These are phyloP conservation scores for Heterotilapia buettikoferi DNA, from an alignment of 2,113 vertebrate genomes.

Conservation along the genomic window DNA sequence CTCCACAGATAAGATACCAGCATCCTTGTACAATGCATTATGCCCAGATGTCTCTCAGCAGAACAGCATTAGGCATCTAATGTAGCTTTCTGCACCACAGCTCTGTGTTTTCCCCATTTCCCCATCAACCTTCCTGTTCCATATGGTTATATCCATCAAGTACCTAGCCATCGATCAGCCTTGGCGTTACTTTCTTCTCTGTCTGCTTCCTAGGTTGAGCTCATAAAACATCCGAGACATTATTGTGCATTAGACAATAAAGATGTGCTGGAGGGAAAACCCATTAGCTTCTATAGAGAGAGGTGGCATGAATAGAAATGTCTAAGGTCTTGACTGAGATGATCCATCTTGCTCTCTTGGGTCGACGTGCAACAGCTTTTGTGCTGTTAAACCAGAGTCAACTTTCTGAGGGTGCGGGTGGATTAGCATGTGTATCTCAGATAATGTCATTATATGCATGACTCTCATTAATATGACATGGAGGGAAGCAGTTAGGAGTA, in stretches of 20 bases:
- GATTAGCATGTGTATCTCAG: not conserved
- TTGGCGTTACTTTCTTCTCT: constrained; percentile 46
- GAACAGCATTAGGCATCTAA: constrained; percentile 22
- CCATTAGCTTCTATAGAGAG: constrained; percentile 54
- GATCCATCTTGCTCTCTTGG: constrained; percentile 46
- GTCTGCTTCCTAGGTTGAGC: constrained; percentile 46
- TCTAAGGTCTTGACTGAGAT: constrained; percentile 37
- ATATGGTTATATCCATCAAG: constrained; percentile 57
- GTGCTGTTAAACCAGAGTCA: not conserved
- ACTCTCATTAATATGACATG: not conserved
- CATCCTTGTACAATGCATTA: constrained; percentile 1
- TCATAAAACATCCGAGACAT: constrained; percentile 63
- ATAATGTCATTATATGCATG: not conserved
- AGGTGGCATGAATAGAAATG: constrained; percentile 50
- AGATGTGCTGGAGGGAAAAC: constrained; percentile 54
- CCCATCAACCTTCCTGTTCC: constrained; percentile 36
- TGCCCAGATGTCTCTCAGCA: not conserved
- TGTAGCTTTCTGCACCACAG: constrained; percentile 16
- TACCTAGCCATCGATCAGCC: constrained; percentile 55
- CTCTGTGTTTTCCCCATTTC: not conserved
- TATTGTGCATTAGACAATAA: constrained; percentile 66
- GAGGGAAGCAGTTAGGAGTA: not conserved
- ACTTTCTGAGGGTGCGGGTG: not conserved
- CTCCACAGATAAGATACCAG: not conserved
- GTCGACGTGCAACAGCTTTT: constrained; percentile 2